phyloP scores from a whole-genome alignment of 2,797 vertebrate species.

The Phoeniculus purpureus region DNA sequence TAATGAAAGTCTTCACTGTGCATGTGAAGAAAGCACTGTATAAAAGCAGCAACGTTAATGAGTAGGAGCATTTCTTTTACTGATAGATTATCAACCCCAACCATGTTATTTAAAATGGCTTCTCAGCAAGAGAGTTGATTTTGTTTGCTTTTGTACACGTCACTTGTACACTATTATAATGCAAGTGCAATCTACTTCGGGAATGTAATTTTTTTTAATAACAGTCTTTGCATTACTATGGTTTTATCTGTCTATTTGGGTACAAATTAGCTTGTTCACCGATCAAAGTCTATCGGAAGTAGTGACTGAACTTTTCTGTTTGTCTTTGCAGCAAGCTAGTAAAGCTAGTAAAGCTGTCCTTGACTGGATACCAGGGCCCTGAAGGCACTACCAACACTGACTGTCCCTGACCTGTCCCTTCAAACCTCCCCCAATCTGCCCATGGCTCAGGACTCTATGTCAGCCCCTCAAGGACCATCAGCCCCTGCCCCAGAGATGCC shows the following conservation, averaged over 20 bases:
- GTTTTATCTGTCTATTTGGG: not conserved
- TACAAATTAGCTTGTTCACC: not conserved
- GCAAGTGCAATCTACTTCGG: not conserved
- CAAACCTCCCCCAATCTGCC: fast-evolving
- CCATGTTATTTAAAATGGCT: slow-evolving; percentile 29
- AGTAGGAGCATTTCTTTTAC: slow-evolving; percentile 31
- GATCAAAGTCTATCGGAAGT: not conserved
- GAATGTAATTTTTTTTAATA: not conserved
- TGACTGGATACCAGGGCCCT: fast-evolving
- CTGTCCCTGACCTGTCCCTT: not conserved
- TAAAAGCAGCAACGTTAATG: slow-evolving; percentile 28
- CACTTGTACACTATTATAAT: not conserved
- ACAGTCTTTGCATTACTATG: not conserved
- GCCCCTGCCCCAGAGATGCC: not conserved
- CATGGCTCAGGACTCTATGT: not conserved
- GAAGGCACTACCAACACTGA: not conserved
- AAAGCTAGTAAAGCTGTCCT: not conserved
- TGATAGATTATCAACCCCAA: slow-evolving; percentile 51
- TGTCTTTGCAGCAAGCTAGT: not conserved
- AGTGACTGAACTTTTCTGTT: not conserved
- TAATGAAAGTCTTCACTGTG: slow-evolving; percentile 44
- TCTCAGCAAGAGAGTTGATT: not conserved
- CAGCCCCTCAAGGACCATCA: fast-evolving
- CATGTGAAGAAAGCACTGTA: slow-evolving; percentile 53
- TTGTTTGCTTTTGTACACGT: slow-evolving; percentile 12